These are phyloP conservation scores for Mustela lutreola DNA, from an alignment of 2,113 vertebrate species.

Conservation along the genomic window DNA sequence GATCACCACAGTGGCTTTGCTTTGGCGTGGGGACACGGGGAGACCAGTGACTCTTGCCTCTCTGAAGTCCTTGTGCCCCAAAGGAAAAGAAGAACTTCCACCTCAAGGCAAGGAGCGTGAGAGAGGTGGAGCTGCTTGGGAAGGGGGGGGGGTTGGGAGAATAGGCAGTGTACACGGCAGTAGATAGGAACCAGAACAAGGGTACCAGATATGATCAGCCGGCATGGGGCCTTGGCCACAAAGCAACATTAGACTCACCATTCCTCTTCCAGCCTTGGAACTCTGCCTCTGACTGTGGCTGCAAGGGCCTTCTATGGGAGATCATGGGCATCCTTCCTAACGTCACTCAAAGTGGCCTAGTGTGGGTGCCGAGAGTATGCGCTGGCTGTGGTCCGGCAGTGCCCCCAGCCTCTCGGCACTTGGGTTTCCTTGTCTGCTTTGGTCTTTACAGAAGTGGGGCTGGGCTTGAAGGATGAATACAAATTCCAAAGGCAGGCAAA, in stretches of 20 bases:
- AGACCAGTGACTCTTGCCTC: background rate
- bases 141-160: background rate
- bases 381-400: background rate
- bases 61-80: background rate
- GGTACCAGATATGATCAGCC: background rate
- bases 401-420: background rate
- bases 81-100: background rate
- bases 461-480: background rate
- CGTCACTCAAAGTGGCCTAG: background rate
- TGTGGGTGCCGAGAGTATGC: fast-evolving
- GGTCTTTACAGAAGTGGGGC: background rate
- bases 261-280: background rate
- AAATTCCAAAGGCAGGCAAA: background rate
- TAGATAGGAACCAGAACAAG: background rate
- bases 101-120: background rate
- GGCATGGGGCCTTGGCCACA: fast-evolving
- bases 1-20: background rate
- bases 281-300: background rate
- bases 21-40: background rate
- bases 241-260: background rate
- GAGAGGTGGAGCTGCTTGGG: background rate
- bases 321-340: no score
- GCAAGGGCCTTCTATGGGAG: background rate
- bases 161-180: background rate
- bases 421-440: background rate